These are phyloP conservation scores for Pogonocherus hispidulus DNA, from an alignment of 2,888 invertebrate genomes.

Conservation along the genomic window DNA sequence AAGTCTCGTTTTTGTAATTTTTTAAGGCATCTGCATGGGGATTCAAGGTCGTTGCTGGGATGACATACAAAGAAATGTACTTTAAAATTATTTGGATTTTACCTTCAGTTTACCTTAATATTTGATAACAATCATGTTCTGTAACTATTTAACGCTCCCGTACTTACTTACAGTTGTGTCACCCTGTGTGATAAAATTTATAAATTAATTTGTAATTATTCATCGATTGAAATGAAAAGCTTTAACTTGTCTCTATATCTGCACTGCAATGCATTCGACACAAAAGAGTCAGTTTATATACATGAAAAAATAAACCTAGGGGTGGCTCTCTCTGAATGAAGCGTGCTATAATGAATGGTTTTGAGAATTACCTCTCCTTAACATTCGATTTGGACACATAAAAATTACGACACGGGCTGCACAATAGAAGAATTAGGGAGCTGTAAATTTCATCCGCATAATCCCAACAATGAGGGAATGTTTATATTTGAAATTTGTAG, in stretches of 20 bases:
- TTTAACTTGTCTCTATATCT: not conserved
- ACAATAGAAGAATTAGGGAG: slow-evolving; percentile 45
- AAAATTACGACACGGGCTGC: slow-evolving; percentile 39
- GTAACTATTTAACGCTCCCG: no score
- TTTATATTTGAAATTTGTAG: slow-evolving; percentile 12
- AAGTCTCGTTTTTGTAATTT: no score
- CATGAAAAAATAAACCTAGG: not conserved
- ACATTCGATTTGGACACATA: slow-evolving; percentile 38
- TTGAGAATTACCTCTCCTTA: slow-evolving; percentile 49
- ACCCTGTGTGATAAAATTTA: no score
- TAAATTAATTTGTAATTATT: no score
- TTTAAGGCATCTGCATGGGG: no score
- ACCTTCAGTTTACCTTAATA: no score
- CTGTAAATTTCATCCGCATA: slow-evolving; percentile 6
- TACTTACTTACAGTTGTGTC: no score
- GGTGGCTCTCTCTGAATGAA: slow-evolving; percentile 36
- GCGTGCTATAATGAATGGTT: slow-evolving; percentile 52
- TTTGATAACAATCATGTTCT: no score
- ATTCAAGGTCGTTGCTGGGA: no score
- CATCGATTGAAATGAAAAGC: no score
- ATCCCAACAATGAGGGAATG: slow-evolving; percentile 10
- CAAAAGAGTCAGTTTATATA: not conserved
- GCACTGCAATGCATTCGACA: not conserved
- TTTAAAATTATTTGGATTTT: no score
- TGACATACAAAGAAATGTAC: no score